Conservation (phyloP, 2,113 vertebrate genomes). For the Otolemur garnettii region DNA sequence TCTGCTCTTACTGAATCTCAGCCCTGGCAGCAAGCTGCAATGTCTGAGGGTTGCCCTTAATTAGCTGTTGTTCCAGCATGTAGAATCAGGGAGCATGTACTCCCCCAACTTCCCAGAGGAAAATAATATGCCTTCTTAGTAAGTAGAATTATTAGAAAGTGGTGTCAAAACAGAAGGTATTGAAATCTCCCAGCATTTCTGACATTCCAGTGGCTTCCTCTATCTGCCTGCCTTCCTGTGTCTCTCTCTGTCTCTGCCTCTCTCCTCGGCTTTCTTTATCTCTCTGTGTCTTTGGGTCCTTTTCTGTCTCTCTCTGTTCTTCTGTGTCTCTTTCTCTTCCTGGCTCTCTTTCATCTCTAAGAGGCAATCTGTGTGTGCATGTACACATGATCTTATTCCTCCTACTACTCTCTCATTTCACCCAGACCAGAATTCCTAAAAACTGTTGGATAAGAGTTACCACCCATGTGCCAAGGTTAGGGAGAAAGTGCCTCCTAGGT, state of each 20-base stretch:
- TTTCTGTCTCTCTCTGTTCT: not conserved
- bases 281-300: not conserved
- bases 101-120: slow-evolving; percentile 54
- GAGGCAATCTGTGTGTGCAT: not conserved
- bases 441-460: not conserved
- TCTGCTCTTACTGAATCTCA: slow-evolving; percentile 28
- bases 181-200: slow-evolving; percentile 46
- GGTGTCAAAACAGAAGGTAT: slow-evolving; percentile 75
- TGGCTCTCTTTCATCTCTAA: not conserved
- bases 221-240: not conserved
- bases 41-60: slow-evolving; percentile 54
- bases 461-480: not conserved
- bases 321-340: not conserved
- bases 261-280: not conserved
- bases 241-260: not conserved
- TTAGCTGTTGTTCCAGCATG: slow-evolving; percentile 45
- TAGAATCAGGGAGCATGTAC: slow-evolving; percentile 38
- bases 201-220: slow-evolving; percentile 18
- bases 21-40: not conserved
- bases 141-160: slow-evolving; percentile 65
- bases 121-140: slow-evolving; percentile 63
- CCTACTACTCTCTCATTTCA: not conserved
- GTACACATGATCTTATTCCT: not conserved
- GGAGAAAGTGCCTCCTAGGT: fast-evolving
- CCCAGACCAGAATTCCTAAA: not conserved